Base-by-base conservation (phyloP, 2,797 vertebrate species). In the Sebastes matsubarae region DNA sequence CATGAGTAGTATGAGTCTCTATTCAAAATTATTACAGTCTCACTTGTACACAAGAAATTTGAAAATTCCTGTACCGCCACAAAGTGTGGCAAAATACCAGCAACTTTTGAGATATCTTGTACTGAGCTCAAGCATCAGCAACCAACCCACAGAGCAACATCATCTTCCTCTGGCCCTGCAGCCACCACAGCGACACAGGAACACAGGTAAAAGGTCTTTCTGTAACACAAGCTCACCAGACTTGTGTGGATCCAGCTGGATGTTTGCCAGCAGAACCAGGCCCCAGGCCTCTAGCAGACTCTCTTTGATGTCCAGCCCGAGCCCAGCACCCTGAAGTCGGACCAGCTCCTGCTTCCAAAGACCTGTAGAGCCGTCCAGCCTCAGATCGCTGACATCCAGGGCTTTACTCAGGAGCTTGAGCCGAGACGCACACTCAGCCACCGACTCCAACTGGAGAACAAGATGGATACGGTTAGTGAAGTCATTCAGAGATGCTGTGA, bases 201-300 rank as follows among this genome's bases (percentile, higher is more conserved):
- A 5, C 11, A 61, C 18, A 57, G 42, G 11, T 32, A 2, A 32
- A 60, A 57, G 1, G 10, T 58, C 2, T 24, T 14, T 42, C 2
- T 50, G 6, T 34, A n/a, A 42, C 9, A 24, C 9, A 14, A 18
- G 1, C 92, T 90, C 95, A 99, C 98, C 97, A 12, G 96, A 93
- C 72, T 86, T 92, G 59, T 96, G 91, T 55, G 96, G 95, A 83
- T 98, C 96, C 68, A 97, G 84, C 77, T 96, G 93, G 90, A 96
- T 94, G 91, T 96, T 99, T 11, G 97, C 97, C 86, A 96, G 95
- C 80, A 97, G 93, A 59, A 98, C 88, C 3, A 98, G 92, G 55
- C 96, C 97, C 93, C 95, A 97, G 71, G 96, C 96, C 83, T 96
- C 95, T n/a, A 99, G 93, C 57, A 99, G 87, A 11, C 93, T 96